Evolutionary conservation across 2,888 invertebrate species (phyloP).

Genomic region (Apoda limacodes): DNA sequence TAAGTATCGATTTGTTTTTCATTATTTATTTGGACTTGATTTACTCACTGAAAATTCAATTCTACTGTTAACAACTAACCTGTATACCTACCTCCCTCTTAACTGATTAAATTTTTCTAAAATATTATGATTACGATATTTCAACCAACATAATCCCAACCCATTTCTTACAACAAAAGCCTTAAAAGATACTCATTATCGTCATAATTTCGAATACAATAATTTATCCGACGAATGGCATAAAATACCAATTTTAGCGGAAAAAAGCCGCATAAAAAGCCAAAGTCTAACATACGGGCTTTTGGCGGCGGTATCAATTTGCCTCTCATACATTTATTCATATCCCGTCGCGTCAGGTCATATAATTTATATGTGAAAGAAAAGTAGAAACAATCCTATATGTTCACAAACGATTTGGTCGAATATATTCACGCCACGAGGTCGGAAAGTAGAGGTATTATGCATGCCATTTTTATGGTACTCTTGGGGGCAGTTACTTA

Average conservation of each 20-base stretch:
- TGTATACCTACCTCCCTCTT: no score
- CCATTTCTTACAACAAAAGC: not conserved
- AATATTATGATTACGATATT: no score
- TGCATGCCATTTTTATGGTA: constrained; percentile 54
- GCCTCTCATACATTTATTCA: constrained; percentile 65
- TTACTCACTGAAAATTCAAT: no score
- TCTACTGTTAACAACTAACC: no score
- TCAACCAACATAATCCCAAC: constrained; percentile 1
- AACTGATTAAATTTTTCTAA: no score
- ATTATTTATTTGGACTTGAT: no score
- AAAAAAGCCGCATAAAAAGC: constrained; percentile 43
- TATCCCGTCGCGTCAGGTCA: constrained; percentile 53
- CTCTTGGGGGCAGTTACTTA: constrained; percentile 65
- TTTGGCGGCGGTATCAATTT: constrained; percentile 66
- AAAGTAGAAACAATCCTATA: constrained; percentile 53
- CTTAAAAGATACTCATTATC: constrained; percentile 37
- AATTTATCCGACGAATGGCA: constrained; percentile 42
- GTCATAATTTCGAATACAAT: constrained; percentile 49
- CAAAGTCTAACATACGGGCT: constrained; percentile 50
- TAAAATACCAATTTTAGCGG: constrained; percentile 56
- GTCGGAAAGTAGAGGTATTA: constrained; percentile 31
- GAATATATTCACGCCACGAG: constrained; percentile 30
- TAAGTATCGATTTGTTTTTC: no score
- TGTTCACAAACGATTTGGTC: constrained; percentile 59
- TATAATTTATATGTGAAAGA: constrained; percentile 66